A percentile compares a stretch with the other conserved stretches of the same genome.
phyloP scores from a whole-genome alignment of 2,113 vertebrate genomes.

The Corythornis cristatus region DNA sequence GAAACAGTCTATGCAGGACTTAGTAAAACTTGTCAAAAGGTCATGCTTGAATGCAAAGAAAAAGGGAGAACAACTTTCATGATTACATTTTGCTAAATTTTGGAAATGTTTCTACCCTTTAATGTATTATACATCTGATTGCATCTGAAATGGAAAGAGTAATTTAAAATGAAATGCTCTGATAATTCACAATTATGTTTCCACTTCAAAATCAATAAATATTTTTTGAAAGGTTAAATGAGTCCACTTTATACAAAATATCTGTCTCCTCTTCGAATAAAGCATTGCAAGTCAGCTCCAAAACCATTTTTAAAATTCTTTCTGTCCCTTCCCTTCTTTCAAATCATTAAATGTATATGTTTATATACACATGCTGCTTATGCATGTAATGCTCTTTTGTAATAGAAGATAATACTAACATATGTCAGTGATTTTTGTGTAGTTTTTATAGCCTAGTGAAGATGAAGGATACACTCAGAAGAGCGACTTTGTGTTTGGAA shows the following conservation, averaged over 20 bases:
- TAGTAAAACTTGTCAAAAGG: background rate
- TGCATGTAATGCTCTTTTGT: background rate
- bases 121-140: rapidly evolving
- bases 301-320: background rate
- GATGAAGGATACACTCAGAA: background rate
- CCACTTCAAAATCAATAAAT: background rate
- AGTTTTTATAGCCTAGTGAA: background rate
- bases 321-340: background rate
- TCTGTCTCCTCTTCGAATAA: background rate
- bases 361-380: background rate
- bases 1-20: background rate
- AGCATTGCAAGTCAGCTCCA: background rate
- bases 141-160: background rate
- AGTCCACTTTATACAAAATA: background rate
- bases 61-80: background rate
- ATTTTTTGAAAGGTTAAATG: background rate
- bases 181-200: background rate
- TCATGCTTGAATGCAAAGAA: background rate
- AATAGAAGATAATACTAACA: background rate
- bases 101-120: background rate
- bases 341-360: background rate
- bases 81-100: background rate
- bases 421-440: background rate
- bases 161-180: background rate
- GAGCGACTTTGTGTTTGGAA: background rate